Evolutionary conservation across 2,797 vertebrate species (phyloP).

Genomic region (Syngnathus acus): DNA sequence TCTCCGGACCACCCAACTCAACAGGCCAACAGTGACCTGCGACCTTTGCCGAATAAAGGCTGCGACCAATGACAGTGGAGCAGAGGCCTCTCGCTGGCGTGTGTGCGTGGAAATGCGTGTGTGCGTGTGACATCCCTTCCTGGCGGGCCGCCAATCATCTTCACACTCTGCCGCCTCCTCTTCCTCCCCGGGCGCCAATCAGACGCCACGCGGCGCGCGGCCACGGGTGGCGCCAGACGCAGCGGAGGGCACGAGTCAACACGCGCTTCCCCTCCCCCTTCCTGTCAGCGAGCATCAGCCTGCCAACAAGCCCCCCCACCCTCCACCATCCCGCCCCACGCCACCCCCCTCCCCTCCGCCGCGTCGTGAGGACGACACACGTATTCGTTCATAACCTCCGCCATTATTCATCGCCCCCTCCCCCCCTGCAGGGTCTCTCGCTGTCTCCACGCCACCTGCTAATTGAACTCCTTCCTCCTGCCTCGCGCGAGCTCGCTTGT

Average conservation of each 20-base stretch:
- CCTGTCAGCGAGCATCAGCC: conserved; percentile 44
- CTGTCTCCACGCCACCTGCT: conserved; percentile 33
- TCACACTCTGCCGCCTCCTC: conserved; percentile 4
- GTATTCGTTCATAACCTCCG: conserved; percentile 64
- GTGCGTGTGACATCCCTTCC: neutral
- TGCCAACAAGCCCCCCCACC: conserved; percentile 24
- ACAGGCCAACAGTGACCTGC: neutral
- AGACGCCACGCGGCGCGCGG: conserved; percentile 52
- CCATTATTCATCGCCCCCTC: conserved; percentile 51
- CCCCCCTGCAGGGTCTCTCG: conserved; percentile 47
- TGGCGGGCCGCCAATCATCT: conserved; percentile 6
- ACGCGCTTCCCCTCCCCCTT: conserved; percentile 17
- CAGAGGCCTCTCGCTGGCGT: neutral
- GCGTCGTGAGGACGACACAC: conserved; percentile 41
- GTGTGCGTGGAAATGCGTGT: neutral
- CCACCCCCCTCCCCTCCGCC: conserved; percentile 23
- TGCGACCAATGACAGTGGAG: neutral
- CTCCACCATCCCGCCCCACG: conserved; percentile 21
- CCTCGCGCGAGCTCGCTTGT: conserved; percentile 28
- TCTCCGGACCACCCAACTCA: neutral
- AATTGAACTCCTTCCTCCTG: conserved; percentile 31
- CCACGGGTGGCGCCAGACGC: conserved; percentile 55
- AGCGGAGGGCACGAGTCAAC: conserved; percentile 57
- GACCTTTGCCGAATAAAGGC: neutral
- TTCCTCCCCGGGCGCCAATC: conserved; percentile 66